Conservation (phyloP, 2,888 invertebrate species). For the Drosophila borborema region DNA sequence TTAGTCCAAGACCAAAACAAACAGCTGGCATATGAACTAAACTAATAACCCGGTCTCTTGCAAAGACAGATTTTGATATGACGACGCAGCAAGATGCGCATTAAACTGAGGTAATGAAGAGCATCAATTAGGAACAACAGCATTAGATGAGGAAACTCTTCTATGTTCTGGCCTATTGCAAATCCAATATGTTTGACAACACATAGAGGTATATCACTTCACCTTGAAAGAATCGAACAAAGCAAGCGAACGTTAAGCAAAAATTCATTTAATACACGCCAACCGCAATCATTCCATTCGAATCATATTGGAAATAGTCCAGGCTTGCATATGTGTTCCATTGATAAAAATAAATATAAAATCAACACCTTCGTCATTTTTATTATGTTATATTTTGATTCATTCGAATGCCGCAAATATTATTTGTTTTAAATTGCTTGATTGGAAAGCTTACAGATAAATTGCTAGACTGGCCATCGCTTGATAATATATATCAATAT, state of each 20-base stretch:
- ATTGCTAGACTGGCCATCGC: conserved; percentile 27
- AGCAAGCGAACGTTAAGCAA: not conserved
- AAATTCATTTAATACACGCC: too few species aligned
- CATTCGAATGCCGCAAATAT: conserved; percentile 14
- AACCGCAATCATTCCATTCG: not conserved
- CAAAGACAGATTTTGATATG: conserved; percentile 6
- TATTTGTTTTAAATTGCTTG: conserved; percentile 15
- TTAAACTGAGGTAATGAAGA: conserved; percentile 9
- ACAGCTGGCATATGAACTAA: conserved; percentile 31
- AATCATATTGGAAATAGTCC: not conserved
- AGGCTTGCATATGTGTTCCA: not conserved
- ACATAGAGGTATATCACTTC: conserved; percentile 10
- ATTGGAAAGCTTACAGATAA: conserved; percentile 39
- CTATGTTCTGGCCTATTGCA: not conserved
- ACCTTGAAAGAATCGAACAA: conserved; percentile 3
- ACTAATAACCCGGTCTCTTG: conserved; percentile 30
- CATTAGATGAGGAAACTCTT: conserved; percentile 22
- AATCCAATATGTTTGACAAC: not conserved
- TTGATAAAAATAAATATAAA: not conserved
- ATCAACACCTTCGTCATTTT: conserved; percentile 19
- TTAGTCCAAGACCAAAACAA: conserved; percentile 44
- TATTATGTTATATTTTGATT: conserved; percentile 24
- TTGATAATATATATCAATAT: conserved; percentile 12
- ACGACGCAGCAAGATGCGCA: conserved; percentile 19
- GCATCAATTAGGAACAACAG: conserved; percentile 22